Conservation (phyloP, 37 sponge, comb jelly and placozoan genomes). For the Petrosia ficiformis region DNA sequence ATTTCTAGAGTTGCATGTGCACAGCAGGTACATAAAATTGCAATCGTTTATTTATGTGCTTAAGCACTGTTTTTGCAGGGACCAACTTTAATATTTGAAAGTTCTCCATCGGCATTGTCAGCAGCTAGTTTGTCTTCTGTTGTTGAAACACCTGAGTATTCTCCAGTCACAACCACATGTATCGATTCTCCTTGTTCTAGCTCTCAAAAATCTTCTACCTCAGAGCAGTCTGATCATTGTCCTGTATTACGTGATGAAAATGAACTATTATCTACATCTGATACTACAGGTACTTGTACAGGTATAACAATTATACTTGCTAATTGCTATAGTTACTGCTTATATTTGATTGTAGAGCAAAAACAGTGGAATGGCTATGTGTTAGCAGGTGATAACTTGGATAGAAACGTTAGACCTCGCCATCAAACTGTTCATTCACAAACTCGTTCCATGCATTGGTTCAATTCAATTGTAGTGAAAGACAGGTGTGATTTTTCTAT, state of each 20-base stretch:
- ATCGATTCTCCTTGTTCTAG: background rate
- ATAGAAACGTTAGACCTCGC: background rate
- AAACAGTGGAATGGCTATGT: conserved; percentile 1
- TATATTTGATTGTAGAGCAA: background rate
- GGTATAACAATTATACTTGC: background rate
- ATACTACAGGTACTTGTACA: too few relatives aligned
- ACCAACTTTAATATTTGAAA: background rate
- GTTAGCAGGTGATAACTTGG: background rate
- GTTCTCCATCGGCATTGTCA: background rate
- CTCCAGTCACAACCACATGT: background rate
- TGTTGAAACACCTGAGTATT: background rate
- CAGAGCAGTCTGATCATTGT: background rate
- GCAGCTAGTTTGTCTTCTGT: too few relatives aligned
- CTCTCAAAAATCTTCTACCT: too few relatives aligned
- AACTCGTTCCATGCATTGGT: background rate
- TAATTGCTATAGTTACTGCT: background rate
- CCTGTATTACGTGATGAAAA: background rate
- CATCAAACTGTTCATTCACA: background rate
- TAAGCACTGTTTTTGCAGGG: background rate
- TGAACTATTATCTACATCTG: background rate
- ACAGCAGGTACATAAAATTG: background rate
- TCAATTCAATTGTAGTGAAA: background rate
- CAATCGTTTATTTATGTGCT: background rate
- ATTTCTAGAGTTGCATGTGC: background rate
- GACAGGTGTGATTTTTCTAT: background rate